Percentiles rank a stretch among this genome's conserved stretches.
These are phyloP conservation scores for Cryptus armator DNA, from an alignment of 2,888 invertebrate species.

Conservation along the genomic window DNA sequence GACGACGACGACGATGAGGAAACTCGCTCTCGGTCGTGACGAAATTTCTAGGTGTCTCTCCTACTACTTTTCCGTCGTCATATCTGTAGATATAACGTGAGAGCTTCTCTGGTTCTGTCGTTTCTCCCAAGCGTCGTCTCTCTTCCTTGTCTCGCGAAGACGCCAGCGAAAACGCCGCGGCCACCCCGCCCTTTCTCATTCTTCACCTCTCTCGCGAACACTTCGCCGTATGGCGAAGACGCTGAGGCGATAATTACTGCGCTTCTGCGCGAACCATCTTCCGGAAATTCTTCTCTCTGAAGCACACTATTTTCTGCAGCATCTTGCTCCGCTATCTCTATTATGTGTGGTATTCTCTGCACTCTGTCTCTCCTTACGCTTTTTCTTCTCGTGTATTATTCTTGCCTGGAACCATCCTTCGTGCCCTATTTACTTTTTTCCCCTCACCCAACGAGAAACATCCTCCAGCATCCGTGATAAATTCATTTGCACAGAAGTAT, in stretches of 20 bases:
- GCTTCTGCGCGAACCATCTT: constrained; percentile 31
- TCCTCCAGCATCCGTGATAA: constrained; percentile 67
- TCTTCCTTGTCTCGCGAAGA: constrained; percentile 15
- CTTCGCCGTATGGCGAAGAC: constrained; percentile 21
- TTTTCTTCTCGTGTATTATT: not conserved
- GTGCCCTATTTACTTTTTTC: constrained; percentile 35
- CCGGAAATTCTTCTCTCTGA: constrained; percentile 59
- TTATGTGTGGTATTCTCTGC: constrained; percentile 15
- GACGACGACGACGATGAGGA: constrained; percentile 41
- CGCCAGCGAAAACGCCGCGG: not conserved
- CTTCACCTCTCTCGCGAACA: not conserved
- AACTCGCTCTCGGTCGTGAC: constrained; percentile 23
- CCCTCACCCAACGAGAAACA: constrained; percentile 7
- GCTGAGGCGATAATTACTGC: constrained; percentile 60
- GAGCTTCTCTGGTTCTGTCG: constrained; percentile 15
- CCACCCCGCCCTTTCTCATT: constrained; percentile 2
- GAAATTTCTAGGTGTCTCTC: constrained; percentile 47
- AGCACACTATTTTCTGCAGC: constrained; percentile 45
- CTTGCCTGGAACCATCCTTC: constrained; percentile 19
- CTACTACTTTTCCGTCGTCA: constrained; percentile 46
- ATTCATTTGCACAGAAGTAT: constrained; percentile 66
- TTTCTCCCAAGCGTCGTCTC: constrained; percentile 23
- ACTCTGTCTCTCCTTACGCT: not conserved
- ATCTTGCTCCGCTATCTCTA: constrained; percentile 41
- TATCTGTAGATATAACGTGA: constrained; percentile 16